Conservation (phyloP, 2,113 vertebrate species). For the Cephalophus harveyi region DNA sequence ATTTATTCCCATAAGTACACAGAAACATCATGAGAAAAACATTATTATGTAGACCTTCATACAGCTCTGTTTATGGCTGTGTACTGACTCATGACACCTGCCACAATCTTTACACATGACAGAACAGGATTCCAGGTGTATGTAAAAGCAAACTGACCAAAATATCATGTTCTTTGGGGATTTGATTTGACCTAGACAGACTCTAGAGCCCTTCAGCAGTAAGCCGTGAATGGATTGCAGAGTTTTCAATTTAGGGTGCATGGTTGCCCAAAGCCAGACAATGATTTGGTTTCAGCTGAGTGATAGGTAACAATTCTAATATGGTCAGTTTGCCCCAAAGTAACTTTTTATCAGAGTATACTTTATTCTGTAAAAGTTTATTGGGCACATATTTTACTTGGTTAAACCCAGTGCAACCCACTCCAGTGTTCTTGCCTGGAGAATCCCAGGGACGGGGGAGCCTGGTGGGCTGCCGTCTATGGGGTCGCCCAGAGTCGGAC, state of each 20-base stretch:
- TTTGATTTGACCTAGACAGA: not conserved
- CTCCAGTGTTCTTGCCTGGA: too few species aligned
- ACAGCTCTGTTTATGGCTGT: not conserved
- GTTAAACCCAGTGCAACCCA: not conserved
- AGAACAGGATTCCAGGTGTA: not conserved
- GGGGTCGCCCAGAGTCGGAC: too few species aligned
- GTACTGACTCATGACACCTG: not conserved
- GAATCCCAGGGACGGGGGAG: too few species aligned
- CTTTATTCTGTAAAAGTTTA: not conserved
- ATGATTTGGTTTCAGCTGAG: not conserved
- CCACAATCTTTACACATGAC: not conserved
- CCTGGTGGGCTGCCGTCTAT: too few species aligned
- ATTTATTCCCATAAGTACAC: not conserved
- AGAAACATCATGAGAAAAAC: not conserved
- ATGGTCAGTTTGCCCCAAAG: not conserved
- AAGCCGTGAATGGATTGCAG: not conserved
- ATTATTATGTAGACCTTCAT: not conserved
- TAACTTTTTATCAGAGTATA: not conserved
- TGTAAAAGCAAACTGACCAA: not conserved
- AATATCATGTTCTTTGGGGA: not conserved
- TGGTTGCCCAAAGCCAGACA: not conserved
- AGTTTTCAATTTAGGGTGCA: conserved; percentile 8
- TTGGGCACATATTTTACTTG: not conserved
- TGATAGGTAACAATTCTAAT: not conserved
- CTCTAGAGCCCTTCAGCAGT: not conserved